phyloP scores from a whole-genome alignment of 2,797 vertebrate genomes.

The Eospalax fontanierii region DNA sequence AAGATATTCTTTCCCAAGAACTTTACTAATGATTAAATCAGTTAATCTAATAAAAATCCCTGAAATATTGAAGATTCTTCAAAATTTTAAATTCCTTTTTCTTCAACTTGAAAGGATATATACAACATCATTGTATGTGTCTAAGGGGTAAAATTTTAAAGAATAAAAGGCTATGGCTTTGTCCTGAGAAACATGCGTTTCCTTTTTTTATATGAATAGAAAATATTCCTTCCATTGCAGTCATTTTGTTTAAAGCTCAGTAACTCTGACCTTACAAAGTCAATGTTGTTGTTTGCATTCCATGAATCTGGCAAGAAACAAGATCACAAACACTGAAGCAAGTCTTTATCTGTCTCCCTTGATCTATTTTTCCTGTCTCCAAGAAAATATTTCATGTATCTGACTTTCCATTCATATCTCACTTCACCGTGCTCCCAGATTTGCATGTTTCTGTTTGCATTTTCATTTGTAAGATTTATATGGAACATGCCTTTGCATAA shows the following conservation, averaged over 20 bases:
- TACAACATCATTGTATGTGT: background rate
- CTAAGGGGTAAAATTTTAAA: constrained; percentile 70
- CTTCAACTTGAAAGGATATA: background rate
- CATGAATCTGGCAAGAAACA: constrained; percentile 78
- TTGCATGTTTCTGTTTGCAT: constrained; percentile 76
- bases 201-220: constrained; percentile 55
- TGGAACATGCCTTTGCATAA: constrained; percentile 72
- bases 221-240: constrained; percentile 74
- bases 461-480: constrained; percentile 76
- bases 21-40: background rate
- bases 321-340: constrained; percentile 74
- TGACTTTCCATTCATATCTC: constrained; percentile 79
- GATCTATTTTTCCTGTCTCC: constrained; percentile 74
- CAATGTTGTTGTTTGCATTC: constrained; percentile 82
- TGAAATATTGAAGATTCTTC: background rate
- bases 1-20: background rate
- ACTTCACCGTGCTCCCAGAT: constrained; percentile 66
- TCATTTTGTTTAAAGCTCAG: constrained; percentile 73
- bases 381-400: constrained; percentile 75
- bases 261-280: constrained; percentile 84
- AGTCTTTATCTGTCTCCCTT: constrained; percentile 79
- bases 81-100: constrained; percentile 11
- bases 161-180: constrained; percentile 7
- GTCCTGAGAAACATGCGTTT: constrained; percentile 41
- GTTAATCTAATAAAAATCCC: constrained; percentile 38